A percentile compares a stretch with the other conserved stretches of the same genome.
These are phyloP conservation scores for Sminthurinus signatus DNA, from an alignment of 1,140 invertebrate genomes.

Conservation along the genomic window DNA sequence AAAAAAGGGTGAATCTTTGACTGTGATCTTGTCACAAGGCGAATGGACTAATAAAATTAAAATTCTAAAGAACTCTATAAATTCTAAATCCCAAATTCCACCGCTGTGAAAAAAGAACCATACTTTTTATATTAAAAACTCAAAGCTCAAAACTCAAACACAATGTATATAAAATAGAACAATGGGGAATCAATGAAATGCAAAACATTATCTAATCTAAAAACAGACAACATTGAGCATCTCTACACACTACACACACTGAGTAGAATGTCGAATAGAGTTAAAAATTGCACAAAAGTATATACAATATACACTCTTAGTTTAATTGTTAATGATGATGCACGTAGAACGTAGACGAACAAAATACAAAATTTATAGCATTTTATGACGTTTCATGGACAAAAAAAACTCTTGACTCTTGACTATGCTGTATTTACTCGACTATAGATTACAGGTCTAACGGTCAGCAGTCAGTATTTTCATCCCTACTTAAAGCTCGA, in stretches of 20 bases:
- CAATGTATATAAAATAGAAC: background rate
- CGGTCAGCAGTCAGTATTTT: no score
- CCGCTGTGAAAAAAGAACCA: background rate
- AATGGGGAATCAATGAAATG: background rate
- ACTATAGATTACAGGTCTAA: no score
- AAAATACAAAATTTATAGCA: no score
- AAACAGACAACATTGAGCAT: background rate
- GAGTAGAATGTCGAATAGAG: no score
- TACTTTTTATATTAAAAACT: background rate
- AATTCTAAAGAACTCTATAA: background rate
- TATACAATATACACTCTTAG: no score
- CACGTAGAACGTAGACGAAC: no score
- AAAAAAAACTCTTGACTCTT: no score
- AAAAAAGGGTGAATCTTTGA: background rate
- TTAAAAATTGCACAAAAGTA: no score
- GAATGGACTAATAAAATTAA: slow-evolving; percentile 1
- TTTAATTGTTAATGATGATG: no score
- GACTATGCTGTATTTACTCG: no score
- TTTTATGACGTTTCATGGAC: no score
- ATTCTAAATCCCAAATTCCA: background rate
- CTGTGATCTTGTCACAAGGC: slow-evolving; percentile 1
- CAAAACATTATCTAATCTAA: background rate
- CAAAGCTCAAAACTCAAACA: background rate
- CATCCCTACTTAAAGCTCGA: no score
- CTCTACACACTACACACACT: background rate